These are phyloP conservation scores for Poeciliopsis infans DNA, from an alignment of 2,797 vertebrate genomes.

Conservation along the genomic window DNA sequence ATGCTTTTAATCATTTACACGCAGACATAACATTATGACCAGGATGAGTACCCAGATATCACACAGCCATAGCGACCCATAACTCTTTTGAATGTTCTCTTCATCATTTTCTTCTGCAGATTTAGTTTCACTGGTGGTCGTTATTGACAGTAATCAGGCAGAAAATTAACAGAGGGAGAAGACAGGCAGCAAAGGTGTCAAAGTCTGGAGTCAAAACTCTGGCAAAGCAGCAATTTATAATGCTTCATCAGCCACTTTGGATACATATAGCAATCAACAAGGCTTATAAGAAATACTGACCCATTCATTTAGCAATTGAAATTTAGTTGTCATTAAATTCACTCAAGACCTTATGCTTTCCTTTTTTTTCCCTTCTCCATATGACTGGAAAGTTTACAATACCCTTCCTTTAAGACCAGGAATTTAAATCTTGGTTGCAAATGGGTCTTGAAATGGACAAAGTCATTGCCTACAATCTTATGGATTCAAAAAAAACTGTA, in stretches of 20 bases:
- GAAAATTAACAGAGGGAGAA: not conserved
- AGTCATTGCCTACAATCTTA: not conserved
- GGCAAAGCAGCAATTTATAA: too few relatives aligned
- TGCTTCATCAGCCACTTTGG: not conserved
- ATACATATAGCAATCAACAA: not conserved
- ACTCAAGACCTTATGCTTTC: not conserved
- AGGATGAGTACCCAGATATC: not conserved
- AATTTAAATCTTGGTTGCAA: not conserved
- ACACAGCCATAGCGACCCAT: not conserved
- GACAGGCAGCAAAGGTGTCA: not conserved
- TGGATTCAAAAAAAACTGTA: not conserved
- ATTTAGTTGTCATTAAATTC: not conserved
- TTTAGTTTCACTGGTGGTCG: not conserved
- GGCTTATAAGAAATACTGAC: not conserved
- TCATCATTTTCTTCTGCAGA: not conserved
- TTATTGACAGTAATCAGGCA: not conserved
- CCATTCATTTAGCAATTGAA: not conserved
- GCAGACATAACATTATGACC: constrained; percentile 6
- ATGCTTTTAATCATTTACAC: constrained; percentile 50
- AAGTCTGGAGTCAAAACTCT: not conserved
- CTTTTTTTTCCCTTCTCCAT: not conserved
- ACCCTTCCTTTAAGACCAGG: too few relatives aligned
- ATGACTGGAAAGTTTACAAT: too few relatives aligned
- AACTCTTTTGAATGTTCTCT: not conserved
- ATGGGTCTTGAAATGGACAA: not conserved